Evolutionary conservation across 2,888 invertebrate species (phyloP).

Genomic region (Heliothis peltigera): DNA sequence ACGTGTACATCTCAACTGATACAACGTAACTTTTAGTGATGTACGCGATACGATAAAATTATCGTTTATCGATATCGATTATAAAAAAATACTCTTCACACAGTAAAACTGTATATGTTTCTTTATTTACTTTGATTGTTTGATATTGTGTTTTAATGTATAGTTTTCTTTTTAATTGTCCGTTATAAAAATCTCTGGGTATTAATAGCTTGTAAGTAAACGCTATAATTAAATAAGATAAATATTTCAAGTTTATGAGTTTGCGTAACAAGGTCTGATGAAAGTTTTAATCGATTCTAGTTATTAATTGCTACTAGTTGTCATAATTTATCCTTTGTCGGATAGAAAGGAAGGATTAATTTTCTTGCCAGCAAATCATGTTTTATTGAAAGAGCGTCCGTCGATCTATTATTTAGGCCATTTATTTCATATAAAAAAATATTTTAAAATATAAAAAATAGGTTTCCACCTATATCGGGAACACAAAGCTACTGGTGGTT

Average conservation of each 20-base stretch:
- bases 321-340: constrained; percentile 30
- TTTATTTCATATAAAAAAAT: no score
- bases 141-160: no score
- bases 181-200: background rate
- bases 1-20: constrained; percentile 66
- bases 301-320: constrained; percentile 37
- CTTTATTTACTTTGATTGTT: no score
- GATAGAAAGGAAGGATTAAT: constrained; percentile 14
- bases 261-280: constrained; percentile 32
- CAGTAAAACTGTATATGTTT: no score
- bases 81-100: no score
- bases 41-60: constrained; percentile 24
- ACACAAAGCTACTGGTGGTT: no score
- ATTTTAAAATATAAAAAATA: no score
- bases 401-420: no score
- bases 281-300: constrained; percentile 33
- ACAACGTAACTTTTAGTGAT: constrained; percentile 65
- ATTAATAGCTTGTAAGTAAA: background rate
- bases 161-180: no score
- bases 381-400: constrained; percentile 9
- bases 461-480: no score
- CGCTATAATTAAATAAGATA: constrained; percentile 24
- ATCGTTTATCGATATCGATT: constrained; percentile 17
- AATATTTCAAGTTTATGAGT: constrained; percentile 11
- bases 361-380: constrained; percentile 1